A percentile compares a stretch with the other conserved stretches of the same genome.
phyloP scores from a whole-genome alignment of 2,888 invertebrate species.

The Chrysotoxum bicinctum region DNA sequence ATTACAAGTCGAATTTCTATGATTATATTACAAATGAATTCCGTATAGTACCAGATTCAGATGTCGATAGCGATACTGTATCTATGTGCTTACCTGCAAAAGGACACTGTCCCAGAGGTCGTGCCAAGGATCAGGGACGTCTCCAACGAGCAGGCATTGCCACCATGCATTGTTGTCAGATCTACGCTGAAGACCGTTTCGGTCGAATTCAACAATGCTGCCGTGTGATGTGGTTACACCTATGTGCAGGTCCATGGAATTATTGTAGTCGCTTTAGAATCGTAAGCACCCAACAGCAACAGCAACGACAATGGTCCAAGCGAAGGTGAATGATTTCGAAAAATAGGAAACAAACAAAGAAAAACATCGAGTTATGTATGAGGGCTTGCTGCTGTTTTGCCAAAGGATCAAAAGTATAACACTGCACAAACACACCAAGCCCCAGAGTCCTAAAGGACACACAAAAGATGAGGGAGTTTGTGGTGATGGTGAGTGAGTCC shows the following conservation, averaged over 20 bases:
- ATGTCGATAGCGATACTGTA: conserved; percentile 23
- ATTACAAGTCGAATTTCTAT: conserved; percentile 60
- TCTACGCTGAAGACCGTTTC: conserved; percentile 85
- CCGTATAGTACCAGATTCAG: background rate
- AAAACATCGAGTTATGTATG: conserved; percentile 37
- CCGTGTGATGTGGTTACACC: conserved; percentile 93
- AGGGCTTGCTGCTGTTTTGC: conserved; percentile 16
- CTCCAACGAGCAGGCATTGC: conserved; percentile 87
- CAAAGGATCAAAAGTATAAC: conserved; percentile 33
- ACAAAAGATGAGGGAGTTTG: conserved; percentile 47
- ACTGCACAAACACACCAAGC: background rate
- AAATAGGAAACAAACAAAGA: conserved; percentile 51
- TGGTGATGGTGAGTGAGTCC: conserved; percentile 38
- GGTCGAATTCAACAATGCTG: conserved; percentile 92
- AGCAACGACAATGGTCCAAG: conserved; percentile 18
- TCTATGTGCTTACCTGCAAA: conserved; percentile 82
- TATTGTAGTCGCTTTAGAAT: conserved; percentile 88
- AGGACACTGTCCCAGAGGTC: conserved; percentile 88
- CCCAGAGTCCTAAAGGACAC: background rate
- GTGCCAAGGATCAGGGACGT: conserved; percentile 85
- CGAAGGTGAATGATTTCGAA: conserved; percentile 34
- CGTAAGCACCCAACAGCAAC: conserved; percentile 11
- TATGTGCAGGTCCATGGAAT: conserved; percentile 93
- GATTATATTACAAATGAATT: conserved; percentile 60
- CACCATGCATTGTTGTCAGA: conserved; percentile 83